A percentile compares a stretch with the other conserved stretches of the same genome.
phyloP scores from a whole-genome alignment of 1,140 invertebrate species.

The Copidosoma floridanum region DNA sequence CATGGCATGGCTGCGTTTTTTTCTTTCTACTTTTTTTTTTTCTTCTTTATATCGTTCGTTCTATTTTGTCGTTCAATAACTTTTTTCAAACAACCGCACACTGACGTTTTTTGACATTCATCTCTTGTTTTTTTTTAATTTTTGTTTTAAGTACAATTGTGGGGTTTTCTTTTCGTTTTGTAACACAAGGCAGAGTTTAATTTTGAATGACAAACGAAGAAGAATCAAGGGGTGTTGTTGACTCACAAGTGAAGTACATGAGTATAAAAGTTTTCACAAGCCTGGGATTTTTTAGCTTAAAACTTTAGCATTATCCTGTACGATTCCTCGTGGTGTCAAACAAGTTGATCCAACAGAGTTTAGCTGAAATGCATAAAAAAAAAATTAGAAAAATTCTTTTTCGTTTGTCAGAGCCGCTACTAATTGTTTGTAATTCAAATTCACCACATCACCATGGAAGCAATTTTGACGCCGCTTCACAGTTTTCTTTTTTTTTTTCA shows the following conservation, averaged over 20 bases:
- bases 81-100: background rate
- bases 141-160: too few species aligned
- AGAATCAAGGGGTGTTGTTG: constrained; percentile 22
- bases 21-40: background rate
- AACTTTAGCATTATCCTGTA: too few species aligned
- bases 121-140: background rate
- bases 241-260: too few species aligned
- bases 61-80: background rate
- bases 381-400: constrained; percentile 13
- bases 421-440: constrained; percentile 23
- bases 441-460: constrained; percentile 24
- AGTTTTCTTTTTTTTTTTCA: constrained; percentile 28
- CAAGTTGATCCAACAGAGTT: too few species aligned
- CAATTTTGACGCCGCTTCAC: constrained; percentile 26
- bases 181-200: constrained; percentile 1
- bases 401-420: constrained; percentile 21
- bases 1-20: constrained; percentile 55
- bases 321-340: too few species aligned
- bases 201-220: constrained; percentile 8
- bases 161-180: background rate
- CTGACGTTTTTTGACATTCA: background rate
- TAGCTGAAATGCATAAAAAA: too few species aligned
- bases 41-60: background rate
- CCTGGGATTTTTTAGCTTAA: too few species aligned
- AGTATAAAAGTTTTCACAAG: too few species aligned